These are phyloP conservation scores for Taeniopygia guttata DNA, from an alignment of 2,797 vertebrate genomes.

Conservation along the genomic window DNA sequence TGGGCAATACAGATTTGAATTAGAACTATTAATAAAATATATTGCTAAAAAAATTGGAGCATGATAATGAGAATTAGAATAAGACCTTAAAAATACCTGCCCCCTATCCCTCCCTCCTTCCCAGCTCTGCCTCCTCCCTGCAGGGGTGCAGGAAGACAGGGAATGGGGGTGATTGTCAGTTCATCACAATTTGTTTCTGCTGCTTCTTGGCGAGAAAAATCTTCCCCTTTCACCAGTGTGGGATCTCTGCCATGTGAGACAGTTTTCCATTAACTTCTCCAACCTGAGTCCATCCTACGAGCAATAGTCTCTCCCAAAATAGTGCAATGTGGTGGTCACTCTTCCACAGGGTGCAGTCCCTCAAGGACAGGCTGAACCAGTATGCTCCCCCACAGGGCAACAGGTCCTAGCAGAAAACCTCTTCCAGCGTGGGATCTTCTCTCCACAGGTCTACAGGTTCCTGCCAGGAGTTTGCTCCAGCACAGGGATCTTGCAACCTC, in stretches of 20 bases:
- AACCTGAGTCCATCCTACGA: rapidly evolving
- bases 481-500: rapidly evolving
- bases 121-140: background rate
- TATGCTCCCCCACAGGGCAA: no score
- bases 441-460: background rate
- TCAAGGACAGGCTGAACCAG: background rate
- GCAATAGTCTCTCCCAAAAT: background rate
- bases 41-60: background rate
- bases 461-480: background rate
- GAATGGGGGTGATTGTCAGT: background rate
- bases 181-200: background rate
- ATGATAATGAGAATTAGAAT: background rate
- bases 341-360: background rate
- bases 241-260: rapidly evolving
- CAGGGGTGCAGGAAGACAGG: background rate
- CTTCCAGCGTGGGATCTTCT: background rate
- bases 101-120: background rate
- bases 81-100: background rate
- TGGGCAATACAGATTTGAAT: background rate
- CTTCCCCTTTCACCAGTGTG: background rate
- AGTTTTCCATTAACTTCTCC: background rate
- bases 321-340: background rate
- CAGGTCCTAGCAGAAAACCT: background rate
- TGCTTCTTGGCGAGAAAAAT: background rate
- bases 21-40: background rate